These are phyloP conservation scores for Clarias gariepinus DNA, from an alignment of 2,113 vertebrate genomes.

Conservation along the genomic window DNA sequence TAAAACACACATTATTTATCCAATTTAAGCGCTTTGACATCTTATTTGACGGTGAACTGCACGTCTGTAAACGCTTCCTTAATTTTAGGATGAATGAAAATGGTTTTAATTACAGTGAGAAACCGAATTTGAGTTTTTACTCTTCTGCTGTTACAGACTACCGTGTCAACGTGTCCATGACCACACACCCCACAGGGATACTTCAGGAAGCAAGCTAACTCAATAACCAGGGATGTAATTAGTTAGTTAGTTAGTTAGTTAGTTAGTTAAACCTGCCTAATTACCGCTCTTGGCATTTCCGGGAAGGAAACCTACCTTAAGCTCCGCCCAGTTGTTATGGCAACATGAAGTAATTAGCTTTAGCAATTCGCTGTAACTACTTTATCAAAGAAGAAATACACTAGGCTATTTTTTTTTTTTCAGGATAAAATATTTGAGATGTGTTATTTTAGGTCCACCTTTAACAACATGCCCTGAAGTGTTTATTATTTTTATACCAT, in stretches of 20 bases:
- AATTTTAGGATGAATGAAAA: background rate
- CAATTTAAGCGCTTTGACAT: background rate
- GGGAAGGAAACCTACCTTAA: no score
- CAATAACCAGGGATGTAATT: background rate
- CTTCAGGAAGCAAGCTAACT: background rate
- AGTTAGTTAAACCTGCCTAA: background rate
- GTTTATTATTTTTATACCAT: no score
- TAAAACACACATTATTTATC: background rate
- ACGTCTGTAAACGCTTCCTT: no score
- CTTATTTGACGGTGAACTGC: background rate
- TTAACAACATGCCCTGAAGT: no score
- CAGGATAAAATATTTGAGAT: no score
- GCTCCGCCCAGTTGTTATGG: background rate
- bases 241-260: no score
- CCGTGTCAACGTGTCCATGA: background rate
- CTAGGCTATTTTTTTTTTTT: no score
- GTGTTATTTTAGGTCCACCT: no score
- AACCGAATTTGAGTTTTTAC: background rate
- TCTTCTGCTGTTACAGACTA: background rate
- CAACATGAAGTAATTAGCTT: background rate
- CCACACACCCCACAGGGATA: background rate
- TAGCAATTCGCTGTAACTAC: no score
- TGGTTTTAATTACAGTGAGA: background rate
- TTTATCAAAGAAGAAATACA: no score
- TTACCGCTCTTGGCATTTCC: background rate